phyloP scores from a whole-genome alignment of 1,140 invertebrate species.

The Epicauta chinensis region DNA sequence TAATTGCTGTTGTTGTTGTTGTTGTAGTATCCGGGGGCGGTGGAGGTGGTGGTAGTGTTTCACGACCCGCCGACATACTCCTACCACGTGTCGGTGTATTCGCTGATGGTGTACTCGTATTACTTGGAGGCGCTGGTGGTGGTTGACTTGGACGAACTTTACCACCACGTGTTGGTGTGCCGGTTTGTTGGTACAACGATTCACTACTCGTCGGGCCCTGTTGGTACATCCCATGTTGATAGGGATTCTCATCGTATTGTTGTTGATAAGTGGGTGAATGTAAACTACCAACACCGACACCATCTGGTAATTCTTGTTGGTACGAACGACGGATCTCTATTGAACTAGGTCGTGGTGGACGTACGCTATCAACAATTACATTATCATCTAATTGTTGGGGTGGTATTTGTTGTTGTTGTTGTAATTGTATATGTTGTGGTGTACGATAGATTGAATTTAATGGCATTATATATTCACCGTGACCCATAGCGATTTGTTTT shows the following conservation, averaged over 20 bases:
- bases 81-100: conserved; percentile 63
- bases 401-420: conserved; percentile 22
- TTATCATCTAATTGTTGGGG: conserved; percentile 18
- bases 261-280: conserved; percentile 41
- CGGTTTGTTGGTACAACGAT: conserved; percentile 39
- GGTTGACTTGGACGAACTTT: conserved; percentile 73
- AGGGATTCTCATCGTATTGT: conserved; percentile 38
- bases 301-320: conserved; percentile 54
- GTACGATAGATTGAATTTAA: conserved; percentile 50
- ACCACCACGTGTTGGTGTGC: conserved; percentile 50
- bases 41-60: conserved; percentile 80
- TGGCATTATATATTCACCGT: conserved; percentile 82
- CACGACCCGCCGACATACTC: conserved; percentile 60
- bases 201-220: conserved; percentile 39
- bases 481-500: conserved; percentile 71
- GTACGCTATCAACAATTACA: conserved; percentile 44
- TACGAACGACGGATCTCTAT: conserved; percentile 67
- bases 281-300: conserved; percentile 27
- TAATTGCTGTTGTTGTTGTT: background rate
- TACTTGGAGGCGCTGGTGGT: conserved; percentile 76
- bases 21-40: conserved; percentile 63
- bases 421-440: conserved; percentile 29
- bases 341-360: conserved; percentile 66
- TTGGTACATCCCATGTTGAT: conserved; percentile 39
- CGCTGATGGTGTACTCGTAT: conserved; percentile 62